A percentile compares a stretch with the other conserved stretches of the same genome.
These are phyloP conservation scores for Smutsia gigantea DNA, from an alignment of 2,797 vertebrate species.

Conservation along the genomic window DNA sequence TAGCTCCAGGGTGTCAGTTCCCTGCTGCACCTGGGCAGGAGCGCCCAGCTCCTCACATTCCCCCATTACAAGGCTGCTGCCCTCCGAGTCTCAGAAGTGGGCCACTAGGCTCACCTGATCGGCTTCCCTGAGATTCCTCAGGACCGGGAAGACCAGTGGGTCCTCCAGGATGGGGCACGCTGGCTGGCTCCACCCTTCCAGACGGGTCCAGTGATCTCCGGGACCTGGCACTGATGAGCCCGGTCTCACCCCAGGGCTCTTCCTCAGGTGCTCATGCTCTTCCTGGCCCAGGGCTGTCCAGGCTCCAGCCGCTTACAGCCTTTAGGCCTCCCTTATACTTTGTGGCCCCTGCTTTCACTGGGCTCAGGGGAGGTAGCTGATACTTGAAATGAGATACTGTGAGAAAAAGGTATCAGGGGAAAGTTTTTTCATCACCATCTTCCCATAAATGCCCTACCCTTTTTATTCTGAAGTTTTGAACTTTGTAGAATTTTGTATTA, in stretches of 20 bases:
- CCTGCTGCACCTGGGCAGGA: not conserved
- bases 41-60: not conserved
- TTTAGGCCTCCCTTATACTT: not conserved
- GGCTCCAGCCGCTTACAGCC: not conserved
- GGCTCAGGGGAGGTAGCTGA: not conserved
- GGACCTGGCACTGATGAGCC: not conserved
- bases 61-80: not conserved
- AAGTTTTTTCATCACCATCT: not conserved
- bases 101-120: not conserved
- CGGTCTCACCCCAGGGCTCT: not conserved
- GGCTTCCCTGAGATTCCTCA: not conserved
- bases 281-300: not conserved
- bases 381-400: not conserved
- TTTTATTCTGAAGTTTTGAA: not conserved
- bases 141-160: not conserved
- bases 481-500: not conserved
- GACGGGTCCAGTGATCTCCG: not conserved
- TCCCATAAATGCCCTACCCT: not conserved
- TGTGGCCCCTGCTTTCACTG: not conserved
- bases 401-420: not conserved
- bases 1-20: rapidly evolving
- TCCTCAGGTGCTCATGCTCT: too few species aligned
- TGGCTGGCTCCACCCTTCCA: not conserved
- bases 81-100: not conserved
- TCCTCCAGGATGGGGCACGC: not conserved